Evolutionary conservation across 2,797 vertebrate species (phyloP).

Genomic region (Gobio occitaniae): DNA sequence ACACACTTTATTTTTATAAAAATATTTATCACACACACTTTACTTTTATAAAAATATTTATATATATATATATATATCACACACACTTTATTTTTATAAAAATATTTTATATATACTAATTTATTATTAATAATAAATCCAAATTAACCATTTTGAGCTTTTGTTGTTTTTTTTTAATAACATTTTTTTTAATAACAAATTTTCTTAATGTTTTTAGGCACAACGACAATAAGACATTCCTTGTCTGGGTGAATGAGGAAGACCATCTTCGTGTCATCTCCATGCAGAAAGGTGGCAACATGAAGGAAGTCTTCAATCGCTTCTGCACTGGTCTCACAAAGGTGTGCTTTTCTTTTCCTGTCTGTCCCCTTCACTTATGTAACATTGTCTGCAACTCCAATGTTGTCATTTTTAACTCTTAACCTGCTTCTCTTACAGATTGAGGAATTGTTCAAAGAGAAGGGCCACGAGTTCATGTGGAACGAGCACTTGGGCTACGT

Average conservation of each 20-base stretch:
- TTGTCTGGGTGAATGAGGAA: slow-evolving; percentile 92
- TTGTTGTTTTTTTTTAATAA: too few relatives aligned
- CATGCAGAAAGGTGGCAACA: slow-evolving; percentile 92
- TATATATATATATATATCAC: too few relatives aligned
- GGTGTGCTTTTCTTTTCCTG: slow-evolving; percentile 67
- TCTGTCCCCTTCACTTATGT: not conserved
- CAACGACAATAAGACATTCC: slow-evolving; percentile 90
- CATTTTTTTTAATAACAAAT: too few relatives aligned
- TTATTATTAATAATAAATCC: too few relatives aligned
- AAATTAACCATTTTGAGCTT: too few relatives aligned
- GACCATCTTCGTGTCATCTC: slow-evolving; percentile 92
- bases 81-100: too few relatives aligned
- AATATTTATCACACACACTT: too few relatives aligned
- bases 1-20: too few relatives aligned
- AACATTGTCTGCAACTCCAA: not conserved
- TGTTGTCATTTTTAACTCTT: not conserved
- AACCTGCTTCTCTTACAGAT: slow-evolving; percentile 74
- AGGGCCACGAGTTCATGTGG: slow-evolving; percentile 90
- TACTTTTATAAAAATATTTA: too few relatives aligned
- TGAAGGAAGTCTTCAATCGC: slow-evolving; percentile 89
- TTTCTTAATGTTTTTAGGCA: slow-evolving; percentile 75
- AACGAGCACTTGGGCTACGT: slow-evolving; percentile 89
- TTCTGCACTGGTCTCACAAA: slow-evolving; percentile 88
- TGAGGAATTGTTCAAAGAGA: slow-evolving; percentile 87
- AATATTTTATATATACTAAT: too few relatives aligned